Evolutionary conservation across 2,888 invertebrate species (phyloP).

Genomic region (Noctua fimbriata): DNA sequence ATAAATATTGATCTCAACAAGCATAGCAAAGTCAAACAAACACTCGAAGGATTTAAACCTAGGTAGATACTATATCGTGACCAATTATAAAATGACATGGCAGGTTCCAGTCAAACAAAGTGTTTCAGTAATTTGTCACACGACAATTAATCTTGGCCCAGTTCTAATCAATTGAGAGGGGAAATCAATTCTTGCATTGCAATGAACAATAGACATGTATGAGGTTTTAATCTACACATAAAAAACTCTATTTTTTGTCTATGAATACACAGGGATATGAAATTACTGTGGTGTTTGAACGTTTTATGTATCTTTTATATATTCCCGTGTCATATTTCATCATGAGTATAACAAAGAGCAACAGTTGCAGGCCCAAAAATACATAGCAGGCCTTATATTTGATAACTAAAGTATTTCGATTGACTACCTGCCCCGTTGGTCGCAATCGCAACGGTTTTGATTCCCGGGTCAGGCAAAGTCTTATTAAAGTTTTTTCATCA

Average conservation of each 20-base stretch:
- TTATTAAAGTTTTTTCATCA: neutral
- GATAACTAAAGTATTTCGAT: neutral
- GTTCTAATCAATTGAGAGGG: slow-evolving; percentile 30
- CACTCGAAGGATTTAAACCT: neutral
- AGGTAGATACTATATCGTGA: slow-evolving; percentile 25
- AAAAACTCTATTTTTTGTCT: slow-evolving; percentile 18
- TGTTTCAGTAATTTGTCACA: slow-evolving; percentile 54
- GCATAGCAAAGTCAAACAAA: neutral
- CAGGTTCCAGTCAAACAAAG: slow-evolving; percentile 33
- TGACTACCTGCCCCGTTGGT: neutral
- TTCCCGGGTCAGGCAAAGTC: neutral
- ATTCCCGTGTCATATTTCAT: slow-evolving; percentile 24
- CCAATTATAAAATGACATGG: slow-evolving; percentile 38
- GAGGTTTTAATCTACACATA: slow-evolving; percentile 17
- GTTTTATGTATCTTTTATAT: slow-evolving; percentile 19
- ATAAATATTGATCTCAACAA: neutral
- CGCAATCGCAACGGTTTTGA: neutral
- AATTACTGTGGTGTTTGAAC: slow-evolving; percentile 9
- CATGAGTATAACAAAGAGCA: slow-evolving; percentile 7
- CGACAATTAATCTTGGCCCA: slow-evolving; percentile 54
- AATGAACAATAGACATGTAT: slow-evolving; percentile 46
- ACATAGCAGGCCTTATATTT: neutral
- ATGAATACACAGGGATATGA: slow-evolving; percentile 9
- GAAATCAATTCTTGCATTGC: slow-evolving; percentile 52
- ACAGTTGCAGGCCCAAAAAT: slow-evolving; percentile 12